Base-by-base conservation (phyloP, 23 tunicate genomes). In the Trididemnum clinides region DNA sequence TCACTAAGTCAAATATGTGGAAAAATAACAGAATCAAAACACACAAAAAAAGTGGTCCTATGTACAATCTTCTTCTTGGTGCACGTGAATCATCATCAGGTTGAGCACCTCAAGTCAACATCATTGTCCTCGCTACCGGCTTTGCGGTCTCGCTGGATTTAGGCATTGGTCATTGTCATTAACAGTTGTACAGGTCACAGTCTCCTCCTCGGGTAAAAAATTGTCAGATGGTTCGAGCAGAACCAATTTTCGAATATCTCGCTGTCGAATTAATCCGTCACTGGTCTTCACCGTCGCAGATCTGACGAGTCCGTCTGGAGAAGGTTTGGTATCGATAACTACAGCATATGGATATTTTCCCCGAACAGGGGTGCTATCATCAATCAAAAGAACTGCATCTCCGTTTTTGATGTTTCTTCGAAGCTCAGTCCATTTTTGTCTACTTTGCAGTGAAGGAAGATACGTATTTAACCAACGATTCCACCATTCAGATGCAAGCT, bases 401-500 rank as follows among this genome's bases (percentile, higher is more conserved):
- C 37, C 37, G 19, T 4, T 31, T 66, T 66, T 20, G 5, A 66
- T 4, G n/a, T 66, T 66, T 20, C 75, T 10, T 28, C n/a, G 37
- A 10, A 5, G 10, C 2, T 6, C 31, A 4, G 7, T 30, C 75
- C 75, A n/a, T 5, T 66, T 66, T 31, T 30, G 37, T 32, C 75
- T 29, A 4, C 31, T 6, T 31, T 66, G 75, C 6, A 66, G 37
- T 32, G 75, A 66, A 66, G 3, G 22, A 2, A 31, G 7, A 32
- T 29, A 66, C 6, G n/a, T 2, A 32, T 66, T 66, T 30, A 4
- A 5, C 75, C 75, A 66, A 6, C 31, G 3, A 6, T 66, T 36
- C 75, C 75, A 66, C 75, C 75, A 66, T n/a, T 66, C 75, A 15
- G 30, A 15, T 15, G 37, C 10, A 66, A 29, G 75, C 6, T 37